phyloP scores from a whole-genome alignment of 2,888 invertebrate species.

The Rhodophaea formosa region DNA sequence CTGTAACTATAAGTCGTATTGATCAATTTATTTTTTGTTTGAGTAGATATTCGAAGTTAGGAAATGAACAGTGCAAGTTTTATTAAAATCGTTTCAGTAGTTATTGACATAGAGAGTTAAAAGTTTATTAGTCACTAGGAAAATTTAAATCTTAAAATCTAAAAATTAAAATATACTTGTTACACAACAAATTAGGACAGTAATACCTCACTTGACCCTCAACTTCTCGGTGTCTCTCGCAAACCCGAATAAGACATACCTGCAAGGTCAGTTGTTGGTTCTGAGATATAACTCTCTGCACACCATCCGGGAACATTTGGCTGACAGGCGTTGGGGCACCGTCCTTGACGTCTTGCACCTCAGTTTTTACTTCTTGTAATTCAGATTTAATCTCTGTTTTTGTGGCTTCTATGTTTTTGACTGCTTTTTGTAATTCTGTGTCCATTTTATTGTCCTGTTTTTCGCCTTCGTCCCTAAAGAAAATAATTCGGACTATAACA shows the following conservation, averaged over 20 bases:
- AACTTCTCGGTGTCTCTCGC: too few relatives aligned
- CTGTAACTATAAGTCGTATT: too few relatives aligned
- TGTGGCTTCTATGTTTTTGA: conserved; percentile 59
- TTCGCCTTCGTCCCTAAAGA: conserved; percentile 56
- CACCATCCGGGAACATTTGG: conserved; percentile 56
- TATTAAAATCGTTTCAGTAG: too few relatives aligned
- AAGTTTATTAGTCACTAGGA: too few relatives aligned
- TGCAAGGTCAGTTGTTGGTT: conserved; percentile 66
- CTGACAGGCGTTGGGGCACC: conserved; percentile 33
- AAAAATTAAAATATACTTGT: too few relatives aligned
- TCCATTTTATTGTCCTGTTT: conserved; percentile 62
- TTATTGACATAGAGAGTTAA: too few relatives aligned
- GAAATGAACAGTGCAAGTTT: too few relatives aligned
- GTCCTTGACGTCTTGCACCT: conserved; percentile 52
- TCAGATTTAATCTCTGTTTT: conserved; percentile 58
- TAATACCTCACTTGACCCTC: too few relatives aligned
- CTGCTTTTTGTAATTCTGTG: conserved; percentile 63
- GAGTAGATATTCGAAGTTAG: too few relatives aligned
- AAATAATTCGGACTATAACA: conserved; percentile 5
- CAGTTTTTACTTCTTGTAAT: conserved; percentile 52
- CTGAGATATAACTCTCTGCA: conserved; percentile 58
- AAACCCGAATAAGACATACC: conserved; percentile 35
- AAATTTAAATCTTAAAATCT: too few relatives aligned
- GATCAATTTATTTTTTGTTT: too few relatives aligned
- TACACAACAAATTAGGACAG: too few relatives aligned